Conservation (phyloP, 2,797 vertebrate species). For the Sebastes hubbsi region DNA sequence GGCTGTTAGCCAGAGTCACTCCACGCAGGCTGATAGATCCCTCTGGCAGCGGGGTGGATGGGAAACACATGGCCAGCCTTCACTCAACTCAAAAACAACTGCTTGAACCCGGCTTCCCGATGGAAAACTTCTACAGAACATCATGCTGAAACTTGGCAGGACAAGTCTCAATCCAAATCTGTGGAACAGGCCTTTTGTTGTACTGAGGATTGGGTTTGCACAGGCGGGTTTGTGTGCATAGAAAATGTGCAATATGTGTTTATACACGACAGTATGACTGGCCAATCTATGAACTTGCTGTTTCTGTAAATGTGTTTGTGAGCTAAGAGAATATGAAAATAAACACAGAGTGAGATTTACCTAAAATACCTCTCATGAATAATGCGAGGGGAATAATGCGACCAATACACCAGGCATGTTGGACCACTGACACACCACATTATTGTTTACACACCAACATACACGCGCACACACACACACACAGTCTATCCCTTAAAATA, state of each 20-base stretch:
- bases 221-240: slow-evolving; percentile 9
- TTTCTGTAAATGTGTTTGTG: background rate
- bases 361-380: slow-evolving; percentile 56
- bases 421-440: background rate
- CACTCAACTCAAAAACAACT: slow-evolving; percentile 65
- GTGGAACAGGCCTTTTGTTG: slow-evolving; percentile 53
- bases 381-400: slow-evolving; percentile 37
- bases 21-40: slow-evolving; percentile 64
- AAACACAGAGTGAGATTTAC: slow-evolving; percentile 32
- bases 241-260: slow-evolving; percentile 36
- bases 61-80: slow-evolving; percentile 81
- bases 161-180: slow-evolving; percentile 50
- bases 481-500: slow-evolving; percentile 23
- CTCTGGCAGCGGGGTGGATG: slow-evolving; percentile 73
- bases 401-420: slow-evolving; percentile 9
- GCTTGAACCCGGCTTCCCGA: slow-evolving; percentile 49
- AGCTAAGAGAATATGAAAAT: slow-evolving; percentile 2
- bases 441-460: background rate
- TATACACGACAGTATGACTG: background rate
- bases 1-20: slow-evolving; percentile 70
- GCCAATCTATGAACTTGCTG: slow-evolving; percentile 1
- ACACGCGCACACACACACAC: background rate
- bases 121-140: slow-evolving; percentile 61
- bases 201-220: slow-evolving; percentile 24
- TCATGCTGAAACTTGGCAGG: slow-evolving; percentile 60